phyloP scores from a whole-genome alignment of 64 coral and sea anemone genomes.

The Hydrozoanthus tunicans region DNA sequence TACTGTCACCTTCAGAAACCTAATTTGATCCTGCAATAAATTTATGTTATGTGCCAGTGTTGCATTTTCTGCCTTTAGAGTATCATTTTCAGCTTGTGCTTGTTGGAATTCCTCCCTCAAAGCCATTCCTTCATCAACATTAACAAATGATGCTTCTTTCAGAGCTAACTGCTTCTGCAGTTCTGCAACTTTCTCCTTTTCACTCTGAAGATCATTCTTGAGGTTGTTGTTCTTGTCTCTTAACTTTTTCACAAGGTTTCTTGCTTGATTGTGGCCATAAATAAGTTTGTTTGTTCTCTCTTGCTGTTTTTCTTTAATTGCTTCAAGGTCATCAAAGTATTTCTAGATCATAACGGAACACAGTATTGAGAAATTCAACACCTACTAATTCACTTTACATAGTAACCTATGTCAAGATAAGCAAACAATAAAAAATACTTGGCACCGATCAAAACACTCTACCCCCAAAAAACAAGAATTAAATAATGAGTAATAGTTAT shows the following conservation, averaged over 20 bases:
- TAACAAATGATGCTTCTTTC: constrained; percentile 20
- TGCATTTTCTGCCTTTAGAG: constrained; percentile 26
- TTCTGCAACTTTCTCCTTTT: constrained; percentile 29
- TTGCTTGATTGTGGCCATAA: constrained; percentile 37
- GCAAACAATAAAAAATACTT: neutral
- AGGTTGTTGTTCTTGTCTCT: constrained; percentile 33
- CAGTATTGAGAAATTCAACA: neutral
- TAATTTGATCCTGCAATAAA: constrained; percentile 34
- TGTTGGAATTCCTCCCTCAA: constrained; percentile 5
- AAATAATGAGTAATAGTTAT: too few relatives aligned
- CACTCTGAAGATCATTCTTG: constrained; percentile 5
- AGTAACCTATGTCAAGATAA: neutral
- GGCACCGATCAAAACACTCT: too few relatives aligned
- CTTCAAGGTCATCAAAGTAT: constrained; percentile 53
- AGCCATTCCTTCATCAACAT: neutral
- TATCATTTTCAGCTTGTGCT: neutral
- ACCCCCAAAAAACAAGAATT: too few relatives aligned
- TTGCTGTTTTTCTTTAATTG: constrained; percentile 29
- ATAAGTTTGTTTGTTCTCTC: constrained; percentile 18
- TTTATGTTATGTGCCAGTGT: neutral
- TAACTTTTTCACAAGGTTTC: constrained; percentile 32
- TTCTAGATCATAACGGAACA: neutral
- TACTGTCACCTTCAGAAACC: neutral
- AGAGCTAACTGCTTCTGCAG: constrained; percentile 21
- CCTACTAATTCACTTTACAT: neutral